Conservation (phyloP, 2,888 invertebrate genomes). For the Cataglyphis rosenhaueri region DNA sequence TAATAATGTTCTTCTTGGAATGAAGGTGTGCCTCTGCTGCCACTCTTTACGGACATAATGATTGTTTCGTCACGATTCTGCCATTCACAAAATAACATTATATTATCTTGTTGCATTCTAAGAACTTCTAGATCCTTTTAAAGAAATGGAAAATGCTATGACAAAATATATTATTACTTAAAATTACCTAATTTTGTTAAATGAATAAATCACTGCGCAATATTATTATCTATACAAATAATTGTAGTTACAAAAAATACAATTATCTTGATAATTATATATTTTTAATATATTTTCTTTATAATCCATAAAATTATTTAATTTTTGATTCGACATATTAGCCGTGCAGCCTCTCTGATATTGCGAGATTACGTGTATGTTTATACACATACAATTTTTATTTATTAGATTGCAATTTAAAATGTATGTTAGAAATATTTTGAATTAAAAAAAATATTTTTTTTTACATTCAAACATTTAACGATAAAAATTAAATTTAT, state of each 20-base stretch:
- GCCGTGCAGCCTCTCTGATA: background rate
- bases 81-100: background rate
- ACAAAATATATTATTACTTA: background rate
- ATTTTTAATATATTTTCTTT: background rate
- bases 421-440: background rate
- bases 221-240: background rate
- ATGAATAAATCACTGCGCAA: background rate
- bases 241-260: background rate
- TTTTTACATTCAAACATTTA: background rate
- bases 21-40: background rate
- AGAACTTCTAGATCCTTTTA: background rate
- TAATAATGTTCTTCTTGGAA: background rate
- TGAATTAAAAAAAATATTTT: background rate
- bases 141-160: background rate
- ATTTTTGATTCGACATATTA: slow-evolving; percentile 13
- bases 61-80: background rate
- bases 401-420: slow-evolving; percentile 11
- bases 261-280: background rate
- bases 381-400: background rate
- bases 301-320: background rate
- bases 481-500: slow-evolving; percentile 16
- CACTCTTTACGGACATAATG: background rate
- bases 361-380: background rate
- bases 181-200: background rate
- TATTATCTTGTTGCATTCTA: background rate